These are phyloP conservation scores for Melanotaenia parkinsoni DNA, from an alignment of 2,797 vertebrate genomes.

Conservation along the genomic window DNA sequence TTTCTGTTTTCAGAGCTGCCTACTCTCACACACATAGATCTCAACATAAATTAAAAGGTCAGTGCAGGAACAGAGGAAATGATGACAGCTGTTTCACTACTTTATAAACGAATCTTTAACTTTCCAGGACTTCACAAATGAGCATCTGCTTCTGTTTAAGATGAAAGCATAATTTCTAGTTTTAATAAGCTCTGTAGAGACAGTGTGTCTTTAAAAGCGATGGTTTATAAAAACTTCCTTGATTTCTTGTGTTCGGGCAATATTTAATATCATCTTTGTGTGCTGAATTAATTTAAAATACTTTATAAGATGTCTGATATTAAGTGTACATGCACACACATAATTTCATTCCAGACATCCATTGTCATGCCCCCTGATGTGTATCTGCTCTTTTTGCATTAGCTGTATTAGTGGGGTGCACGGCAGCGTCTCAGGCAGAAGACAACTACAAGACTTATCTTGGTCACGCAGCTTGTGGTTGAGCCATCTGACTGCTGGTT, in stretches of 20 bases:
- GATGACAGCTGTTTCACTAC: conserved; percentile 8
- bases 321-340: conserved; percentile 3
- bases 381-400: conserved; percentile 50
- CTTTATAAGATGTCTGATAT: conserved; percentile 5
- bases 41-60: conserved; percentile 33
- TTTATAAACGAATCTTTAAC: conserved; percentile 29
- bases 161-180: conserved; percentile 14
- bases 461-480: conserved; percentile 68
- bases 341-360: conserved; percentile 20
- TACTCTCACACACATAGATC: neutral
- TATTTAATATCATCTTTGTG: neutral
- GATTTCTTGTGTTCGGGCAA: neutral
- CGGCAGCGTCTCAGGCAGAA: conserved; percentile 43
- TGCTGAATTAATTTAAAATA: neutral
- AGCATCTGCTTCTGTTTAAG: conserved; percentile 14
- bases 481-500: conserved; percentile 59
- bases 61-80: conserved; percentile 46
- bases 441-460: conserved; percentile 75
- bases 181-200: no score
- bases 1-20: neutral
- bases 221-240: neutral
- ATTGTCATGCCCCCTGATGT: conserved; percentile 45
- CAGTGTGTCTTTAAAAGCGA: neutral
- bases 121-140: conserved; percentile 10
- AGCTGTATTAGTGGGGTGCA: conserved; percentile 31